These are phyloP conservation scores for Drosophila jambulina DNA, from an alignment of 1,140 invertebrate genomes.

Conservation along the genomic window DNA sequence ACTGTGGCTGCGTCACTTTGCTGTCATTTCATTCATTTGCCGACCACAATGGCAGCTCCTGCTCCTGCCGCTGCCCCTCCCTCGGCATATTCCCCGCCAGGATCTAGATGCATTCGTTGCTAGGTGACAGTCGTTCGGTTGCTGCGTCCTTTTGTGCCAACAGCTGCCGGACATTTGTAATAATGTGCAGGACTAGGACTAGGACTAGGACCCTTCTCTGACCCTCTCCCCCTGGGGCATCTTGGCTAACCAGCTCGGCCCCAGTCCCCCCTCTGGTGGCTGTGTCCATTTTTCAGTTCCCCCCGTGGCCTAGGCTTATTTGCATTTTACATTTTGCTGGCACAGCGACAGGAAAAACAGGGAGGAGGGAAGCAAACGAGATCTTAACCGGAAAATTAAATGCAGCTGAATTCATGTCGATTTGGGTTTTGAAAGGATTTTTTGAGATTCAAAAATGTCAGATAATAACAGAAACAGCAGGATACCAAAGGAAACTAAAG, in stretches of 20 bases:
- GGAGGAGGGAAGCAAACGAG: not conserved
- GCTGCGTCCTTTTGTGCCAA: constrained; percentile 15
- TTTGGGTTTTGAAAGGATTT: not conserved
- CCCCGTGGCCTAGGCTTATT: constrained; percentile 57
- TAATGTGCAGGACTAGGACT: constrained; percentile 49
- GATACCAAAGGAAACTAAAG: too few relatives aligned
- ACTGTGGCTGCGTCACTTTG: constrained; percentile 65
- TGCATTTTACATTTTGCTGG: constrained; percentile 67
- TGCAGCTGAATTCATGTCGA: constrained; percentile 1
- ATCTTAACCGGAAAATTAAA: constrained; percentile 9
- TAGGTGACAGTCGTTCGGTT: constrained; percentile 25
- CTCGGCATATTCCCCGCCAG: not conserved
- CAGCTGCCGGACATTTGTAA: constrained; percentile 76
- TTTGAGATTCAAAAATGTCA: not conserved
- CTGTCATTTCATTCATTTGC: constrained; percentile 68
- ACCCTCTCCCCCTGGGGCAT: not conserved
- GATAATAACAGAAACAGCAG: not conserved
- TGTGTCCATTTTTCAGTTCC: constrained; percentile 1
- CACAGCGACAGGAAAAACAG: not conserved
- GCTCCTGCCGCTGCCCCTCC: not conserved
- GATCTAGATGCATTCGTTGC: constrained; percentile 33
- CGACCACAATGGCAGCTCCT: constrained; percentile 38
- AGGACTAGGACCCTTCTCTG: not conserved
- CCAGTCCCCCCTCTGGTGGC: too few relatives aligned
- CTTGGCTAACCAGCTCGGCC: constrained; percentile 3